Evolutionary conservation across 2,113 vertebrate species (phyloP), one percentile per base, ranked within the genome.

Genomic region (Pantherophis guttatus): DNA sequence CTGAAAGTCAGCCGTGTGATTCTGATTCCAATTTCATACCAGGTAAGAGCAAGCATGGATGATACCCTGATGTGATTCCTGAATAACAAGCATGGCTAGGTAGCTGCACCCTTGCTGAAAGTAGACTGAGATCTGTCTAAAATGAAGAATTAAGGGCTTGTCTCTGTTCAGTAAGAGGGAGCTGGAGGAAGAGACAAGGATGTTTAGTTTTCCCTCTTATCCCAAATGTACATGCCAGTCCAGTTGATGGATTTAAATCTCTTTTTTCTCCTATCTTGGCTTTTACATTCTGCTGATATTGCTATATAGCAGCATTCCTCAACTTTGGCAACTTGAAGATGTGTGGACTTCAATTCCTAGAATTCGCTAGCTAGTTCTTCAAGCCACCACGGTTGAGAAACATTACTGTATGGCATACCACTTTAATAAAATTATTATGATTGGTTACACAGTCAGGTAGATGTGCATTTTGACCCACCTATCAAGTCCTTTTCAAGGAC

Each of bases 1-100:
- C 98, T 0, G 99, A 99, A 97, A 99, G 95, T 93, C 96, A 97
- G 92, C 94, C 98, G 0, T 99, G 99, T 87, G 90, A 97, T 24
- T 97, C 95, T 0, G 98, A 99, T 95, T 99, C 99, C 93, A 99
- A 99, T 96, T 98, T 98, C 39, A 98, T 99, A 96, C 99, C 99
- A 98, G 99, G 99, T 99, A 96, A 95, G 97, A n/a, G 85, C 70
- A 65, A 19, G 26, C 17, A 29, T 1, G 1, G 17, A 44, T 23
- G 12, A 29, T 88, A 24, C n/a, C 52, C 8, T 33, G 21, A 85
- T 15, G 12, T 59, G 48, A 10, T 90, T 70, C 26, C 44, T n/a
- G 13, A 11, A 52, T 19, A 17, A 50, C 33, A n/a, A 39, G 6
- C 8, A 26, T 19, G 33, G 24, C 21, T 65, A 52, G 62, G 26